Evolutionary conservation across 2,113 vertebrate species (phyloP).

Genomic region (Promerops cafer): DNA sequence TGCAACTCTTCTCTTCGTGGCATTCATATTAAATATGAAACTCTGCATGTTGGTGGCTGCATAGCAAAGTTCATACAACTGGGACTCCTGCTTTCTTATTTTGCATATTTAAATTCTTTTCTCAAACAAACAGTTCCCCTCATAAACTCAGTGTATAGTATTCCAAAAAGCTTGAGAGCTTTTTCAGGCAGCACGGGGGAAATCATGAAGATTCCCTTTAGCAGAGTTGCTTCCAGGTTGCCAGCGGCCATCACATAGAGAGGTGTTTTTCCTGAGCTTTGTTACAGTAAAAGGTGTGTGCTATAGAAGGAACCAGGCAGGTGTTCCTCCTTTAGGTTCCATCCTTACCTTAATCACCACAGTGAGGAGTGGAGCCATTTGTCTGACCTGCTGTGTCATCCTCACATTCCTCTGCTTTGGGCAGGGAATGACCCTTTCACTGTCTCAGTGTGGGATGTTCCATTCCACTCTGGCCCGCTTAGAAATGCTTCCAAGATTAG

Average conservation of each 20-base stretch:
- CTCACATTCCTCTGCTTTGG: not conserved
- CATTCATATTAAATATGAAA: not conserved
- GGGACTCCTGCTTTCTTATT: not conserved
- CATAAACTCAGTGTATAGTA: not conserved
- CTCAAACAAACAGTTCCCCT: not conserved
- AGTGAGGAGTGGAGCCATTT: not conserved
- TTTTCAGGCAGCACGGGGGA: not conserved
- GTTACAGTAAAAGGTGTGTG: not conserved
- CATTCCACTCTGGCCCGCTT: not conserved
- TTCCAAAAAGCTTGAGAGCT: not conserved
- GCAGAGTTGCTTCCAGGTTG: not conserved
- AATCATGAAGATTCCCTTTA: not conserved
- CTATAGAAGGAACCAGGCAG: not conserved
- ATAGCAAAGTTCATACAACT: not conserved
- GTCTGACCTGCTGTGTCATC: not conserved
- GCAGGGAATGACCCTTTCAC: not conserved
- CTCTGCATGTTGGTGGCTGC: not conserved
- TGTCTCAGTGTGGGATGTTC: not conserved
- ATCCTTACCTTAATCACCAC: not conserved
- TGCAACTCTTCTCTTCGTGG: not conserved
- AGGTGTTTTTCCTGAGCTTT: not conserved
- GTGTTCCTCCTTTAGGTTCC: not conserved
- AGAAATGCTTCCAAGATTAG: not conserved
- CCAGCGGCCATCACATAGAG: fast-evolving
- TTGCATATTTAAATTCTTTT: not conserved